Evolutionary conservation across 1,140 invertebrate species (phyloP), one percentile per base, ranked within the genome.

Genomic region (Drosophila albomicans): DNA sequence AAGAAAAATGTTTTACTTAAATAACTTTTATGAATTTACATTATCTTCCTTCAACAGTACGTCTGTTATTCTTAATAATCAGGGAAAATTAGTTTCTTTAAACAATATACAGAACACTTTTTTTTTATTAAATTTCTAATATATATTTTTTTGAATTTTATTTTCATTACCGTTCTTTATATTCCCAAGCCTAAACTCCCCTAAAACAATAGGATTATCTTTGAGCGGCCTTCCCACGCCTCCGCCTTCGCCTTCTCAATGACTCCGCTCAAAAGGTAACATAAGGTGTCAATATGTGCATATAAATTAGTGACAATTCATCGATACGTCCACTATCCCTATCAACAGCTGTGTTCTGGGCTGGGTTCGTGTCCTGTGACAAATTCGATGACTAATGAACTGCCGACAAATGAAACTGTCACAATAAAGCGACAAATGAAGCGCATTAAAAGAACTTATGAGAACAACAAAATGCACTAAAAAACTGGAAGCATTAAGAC

Each of bases 331-430:
- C 20, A n/a, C 11, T 59, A 79, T 67, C 63, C 32, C 46, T 48
- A 35, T 64, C 41, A 20, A 10, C 7, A 20, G 11, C 30, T 13
- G 30, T 13, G 6, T 30, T 11, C 20, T 13, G 13, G 11, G 11
- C n/a, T 52, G 51, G 51, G n/a, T 7, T 5, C 10, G 35, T 49
- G 67, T 79, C 71, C 64, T 74, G 56, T n/a, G 35, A 35, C 64
- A 67, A 67, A 67, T 73, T 45, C 46, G 67, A 51, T 84, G 81
- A 84, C 81, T 84, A 84, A 84, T 85, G 81, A 84, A 81, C 78
- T 76, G 81, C 32, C 81, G 81, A 85, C 82, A 85, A 86, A 86
- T 85, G 78, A 78, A 75, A 78, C 72, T 86, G 81, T 85, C 82
- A 85, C 82, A 85, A 86, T 75, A 81, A 38, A 64, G 71, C 76